Base-by-base conservation (phyloP, 2,888 invertebrate species). In the Xanthorhoe spadicearia region DNA sequence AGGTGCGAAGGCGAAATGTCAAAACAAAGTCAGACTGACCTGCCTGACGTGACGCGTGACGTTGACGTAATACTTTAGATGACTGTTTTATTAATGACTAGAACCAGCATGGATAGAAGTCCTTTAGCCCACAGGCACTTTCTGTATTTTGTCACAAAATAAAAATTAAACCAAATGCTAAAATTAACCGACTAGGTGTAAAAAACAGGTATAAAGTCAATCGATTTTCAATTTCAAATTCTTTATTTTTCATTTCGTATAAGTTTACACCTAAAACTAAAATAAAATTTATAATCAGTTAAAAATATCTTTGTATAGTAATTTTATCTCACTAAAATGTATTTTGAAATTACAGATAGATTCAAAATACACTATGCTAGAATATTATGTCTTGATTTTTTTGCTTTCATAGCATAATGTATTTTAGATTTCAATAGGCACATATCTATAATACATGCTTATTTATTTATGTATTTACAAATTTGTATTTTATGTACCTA, bases 181-280 rank as follows among this genome's bases (percentile, higher is more conserved):
- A n/a, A n/a, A n/a, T n/a, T 23, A 23, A 3, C 23, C 23, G 23
- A 23, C 4, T 23, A 23, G 23, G 23, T 23, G 4, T 23, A 32
- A 32, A 7, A 32, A 32, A 32, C 32, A 32, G 8, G 8, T 32
- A 32, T 7, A 0, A 6, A 32, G 5, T 3, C 38, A 19, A 43
- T 3, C 38, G 13, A 43, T 43, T 62, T 56, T 50, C 13, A 61
- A 74, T 79, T 81, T 74, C 67, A 69, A 70, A 71, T 72, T 74
- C 70, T 79, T 76, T 74, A 71, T 72, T 83, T 78, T 72, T 72
- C 72, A 73, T 75, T 79, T 77, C 73, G 73, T 76, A 78, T 75
- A 72, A 79, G 70, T 72, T 79, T 80, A 80, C 73, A 75, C 73
- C 79, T 83, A 80, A 73, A 78, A 75, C 78, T 79, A 80, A 78